A percentile compares a stretch with the other conserved stretches of the same genome.
phyloP scores from a whole-genome alignment of 2,113 vertebrate species.

The Ceyx melanurus region DNA sequence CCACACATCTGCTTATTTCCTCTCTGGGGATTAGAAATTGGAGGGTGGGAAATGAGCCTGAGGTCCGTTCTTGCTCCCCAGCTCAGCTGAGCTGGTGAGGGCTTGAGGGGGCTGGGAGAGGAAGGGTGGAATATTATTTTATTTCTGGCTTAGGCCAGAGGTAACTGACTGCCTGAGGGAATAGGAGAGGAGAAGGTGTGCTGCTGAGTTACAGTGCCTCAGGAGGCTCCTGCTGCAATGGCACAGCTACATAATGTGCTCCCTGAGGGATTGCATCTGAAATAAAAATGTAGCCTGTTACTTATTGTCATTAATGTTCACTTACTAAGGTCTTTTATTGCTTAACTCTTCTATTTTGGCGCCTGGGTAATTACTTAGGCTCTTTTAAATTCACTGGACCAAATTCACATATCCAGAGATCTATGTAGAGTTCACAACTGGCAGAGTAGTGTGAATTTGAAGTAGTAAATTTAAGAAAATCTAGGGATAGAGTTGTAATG shows the following conservation, averaged over 20 bases:
- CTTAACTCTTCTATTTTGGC: conserved; percentile 38
- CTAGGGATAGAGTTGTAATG: neutral
- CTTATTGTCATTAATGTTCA: conserved; percentile 49
- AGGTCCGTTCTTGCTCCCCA: neutral
- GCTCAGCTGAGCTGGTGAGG: conserved; percentile 1
- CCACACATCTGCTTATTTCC: conserved; percentile 58
- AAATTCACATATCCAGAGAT: conserved; percentile 27
- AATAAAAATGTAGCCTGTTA: conserved; percentile 36
- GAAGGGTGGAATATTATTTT: conserved; percentile 39
- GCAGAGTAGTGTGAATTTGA: neutral
- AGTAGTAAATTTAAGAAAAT: neutral
- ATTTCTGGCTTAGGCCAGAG: conserved; percentile 28
- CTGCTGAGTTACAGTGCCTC: conserved; percentile 18
- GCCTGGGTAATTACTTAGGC: conserved; percentile 1
- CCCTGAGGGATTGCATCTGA: neutral
- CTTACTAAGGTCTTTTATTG: conserved; percentile 37
- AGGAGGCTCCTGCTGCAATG: conserved; percentile 5
- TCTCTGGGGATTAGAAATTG: conserved; percentile 31
- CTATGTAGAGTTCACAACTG: neutral
- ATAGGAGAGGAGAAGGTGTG: conserved; percentile 25
- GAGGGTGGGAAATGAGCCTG: conserved; percentile 42
- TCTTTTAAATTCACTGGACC: conserved; percentile 32
- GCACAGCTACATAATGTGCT: neutral
- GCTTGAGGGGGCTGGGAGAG: neutral
- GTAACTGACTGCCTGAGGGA: conserved; percentile 13